Evolutionary conservation across 2,888 invertebrate genomes (phyloP), one percentile per base, ranked within the genome.

Genomic region (Oasisia sp.): DNA sequence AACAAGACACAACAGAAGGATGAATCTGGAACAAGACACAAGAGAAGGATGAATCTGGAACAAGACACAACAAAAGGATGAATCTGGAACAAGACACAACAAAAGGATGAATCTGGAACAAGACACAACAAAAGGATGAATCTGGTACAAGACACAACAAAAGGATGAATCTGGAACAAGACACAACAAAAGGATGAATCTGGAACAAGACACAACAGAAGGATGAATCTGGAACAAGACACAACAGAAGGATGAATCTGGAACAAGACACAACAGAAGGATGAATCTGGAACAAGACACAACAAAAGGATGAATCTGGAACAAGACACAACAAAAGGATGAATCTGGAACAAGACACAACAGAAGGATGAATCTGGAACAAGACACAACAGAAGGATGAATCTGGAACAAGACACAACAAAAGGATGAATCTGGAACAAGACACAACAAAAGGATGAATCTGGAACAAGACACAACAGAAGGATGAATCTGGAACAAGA

Each of bases 341-440:
- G 45, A 99, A 98, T 97, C 99, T 99, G 97, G 45, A 45, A 45
- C 45, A 45, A 45, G 45, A 45, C 7, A 45, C 45, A 45, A 45
- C 45, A 45, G 45, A 11, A 45, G 45, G 11, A 7, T 9, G 0
- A 45, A 9, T 7, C 8, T 45, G 45, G 45, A 45, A 11, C 45
- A 7, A 9, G 45, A 45, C 8, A 45, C 8, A 45, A 11, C 8
- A 45, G 7, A 92, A 98, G 99, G 97, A 99, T 99, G 97, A n/a
- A n/a, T n/a, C n/a, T n/a, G n/a, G n/a, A n/a, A n/a, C n/a, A 99
- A 99, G 99, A 97, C 99, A 99, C 11, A 99, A 99, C 96, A 98
- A 98, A 95, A 98, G 98, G 95, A 99, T 99, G 92, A 99, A 98
- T 97, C 99, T 99, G 97, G 45, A 45, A 45, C 45, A 45, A 45